Conservation (phyloP, 2,113 vertebrate genomes). For the Tylochromis polylepis region DNA sequence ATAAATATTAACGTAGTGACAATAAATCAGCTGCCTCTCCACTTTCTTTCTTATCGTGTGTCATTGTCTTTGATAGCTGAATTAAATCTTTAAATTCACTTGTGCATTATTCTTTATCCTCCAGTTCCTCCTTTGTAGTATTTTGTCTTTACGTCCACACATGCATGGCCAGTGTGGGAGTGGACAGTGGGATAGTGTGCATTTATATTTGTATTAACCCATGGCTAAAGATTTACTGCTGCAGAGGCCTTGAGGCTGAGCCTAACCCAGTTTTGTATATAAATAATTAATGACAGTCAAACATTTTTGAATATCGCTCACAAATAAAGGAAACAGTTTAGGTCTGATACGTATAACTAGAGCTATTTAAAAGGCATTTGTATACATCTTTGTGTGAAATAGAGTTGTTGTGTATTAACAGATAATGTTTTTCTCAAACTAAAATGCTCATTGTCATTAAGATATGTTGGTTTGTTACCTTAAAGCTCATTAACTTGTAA, state of each 20-base stretch:
- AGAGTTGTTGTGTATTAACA: too few relatives aligned
- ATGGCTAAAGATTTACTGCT: background rate
- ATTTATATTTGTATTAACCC: background rate
- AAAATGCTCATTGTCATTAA: too few relatives aligned
- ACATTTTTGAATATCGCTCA: background rate
- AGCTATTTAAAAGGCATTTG: too few relatives aligned
- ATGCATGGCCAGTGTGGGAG: background rate
- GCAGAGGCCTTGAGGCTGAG: background rate
- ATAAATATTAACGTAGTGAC: background rate
- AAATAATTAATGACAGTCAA: background rate
- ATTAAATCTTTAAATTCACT: background rate
- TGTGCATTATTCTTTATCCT: background rate
- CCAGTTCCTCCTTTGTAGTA: background rate
- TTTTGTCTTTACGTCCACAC: background rate
- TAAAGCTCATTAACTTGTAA: background rate
- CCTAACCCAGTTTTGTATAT: background rate
- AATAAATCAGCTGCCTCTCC: background rate
- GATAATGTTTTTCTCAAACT: too few relatives aligned
- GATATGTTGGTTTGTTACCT: too few relatives aligned
- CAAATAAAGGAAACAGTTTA: background rate
- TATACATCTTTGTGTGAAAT: too few relatives aligned
- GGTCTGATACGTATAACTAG: accelerated
- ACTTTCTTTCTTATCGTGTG: background rate
- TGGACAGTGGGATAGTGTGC: accelerated
- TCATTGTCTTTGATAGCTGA: background rate